phyloP scores from a whole-genome alignment of 1,140 invertebrate genomes.

The Drosophila tsacasi region DNA sequence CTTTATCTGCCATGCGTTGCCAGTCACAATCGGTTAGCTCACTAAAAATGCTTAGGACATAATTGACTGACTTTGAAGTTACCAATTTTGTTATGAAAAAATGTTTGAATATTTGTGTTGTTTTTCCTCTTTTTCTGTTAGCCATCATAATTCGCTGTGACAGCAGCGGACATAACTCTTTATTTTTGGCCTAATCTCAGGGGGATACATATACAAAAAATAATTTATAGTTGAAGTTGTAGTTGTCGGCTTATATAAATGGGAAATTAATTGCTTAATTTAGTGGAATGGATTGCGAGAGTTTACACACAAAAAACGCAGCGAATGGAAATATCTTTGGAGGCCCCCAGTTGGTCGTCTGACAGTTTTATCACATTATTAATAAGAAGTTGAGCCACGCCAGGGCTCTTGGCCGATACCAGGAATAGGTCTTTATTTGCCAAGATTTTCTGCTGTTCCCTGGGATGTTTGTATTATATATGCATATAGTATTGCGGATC shows the following conservation, averaged over 20 bases:
- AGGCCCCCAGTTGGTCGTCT: conserved; percentile 54
- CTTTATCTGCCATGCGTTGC: conserved; percentile 57
- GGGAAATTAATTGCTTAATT: conserved; percentile 82
- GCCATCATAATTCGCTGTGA: conserved; percentile 67
- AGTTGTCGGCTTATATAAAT: conserved; percentile 81
- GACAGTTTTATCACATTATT: conserved; percentile 84
- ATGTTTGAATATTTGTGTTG: conserved; percentile 10
- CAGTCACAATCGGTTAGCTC: conserved; percentile 61
- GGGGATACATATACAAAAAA: conserved; percentile 16
- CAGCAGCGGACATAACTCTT: conserved; percentile 65
- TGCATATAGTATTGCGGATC: conserved; percentile 9
- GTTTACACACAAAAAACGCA: conserved; percentile 54
- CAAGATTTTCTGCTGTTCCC: conserved; percentile 29
- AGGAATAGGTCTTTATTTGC: conserved; percentile 60
- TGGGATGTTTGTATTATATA: background rate
- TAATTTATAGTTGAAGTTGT: conserved; percentile 76
- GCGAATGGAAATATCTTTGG: conserved; percentile 41
- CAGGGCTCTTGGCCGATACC: conserved; percentile 55
- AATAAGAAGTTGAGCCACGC: conserved; percentile 78
- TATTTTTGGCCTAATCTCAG: conserved; percentile 60
- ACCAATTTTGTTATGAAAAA: conserved; percentile 32
- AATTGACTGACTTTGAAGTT: conserved; percentile 48
- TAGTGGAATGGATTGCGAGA: conserved; percentile 80
- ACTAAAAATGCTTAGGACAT: conserved; percentile 7
- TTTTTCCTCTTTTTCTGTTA: conserved; percentile 26